These are phyloP conservation scores for Euura saliciscinereae DNA, from an alignment of 1,140 invertebrate genomes.

Conservation along the genomic window DNA sequence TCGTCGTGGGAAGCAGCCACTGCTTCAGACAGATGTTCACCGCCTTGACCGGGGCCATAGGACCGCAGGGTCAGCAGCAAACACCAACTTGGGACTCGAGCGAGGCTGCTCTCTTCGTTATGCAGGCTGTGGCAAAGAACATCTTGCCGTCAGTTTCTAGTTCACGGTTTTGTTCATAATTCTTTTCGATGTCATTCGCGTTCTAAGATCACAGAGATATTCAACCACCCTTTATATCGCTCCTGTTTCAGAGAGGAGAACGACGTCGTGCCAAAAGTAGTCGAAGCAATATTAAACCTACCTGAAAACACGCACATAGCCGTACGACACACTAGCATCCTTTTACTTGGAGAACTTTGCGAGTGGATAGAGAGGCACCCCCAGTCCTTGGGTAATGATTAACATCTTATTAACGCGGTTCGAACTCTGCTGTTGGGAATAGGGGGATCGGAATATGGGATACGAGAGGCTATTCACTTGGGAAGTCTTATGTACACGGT, in stretches of 20 bases:
- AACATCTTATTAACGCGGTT: constrained; percentile 11
- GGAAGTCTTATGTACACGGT: too few relatives aligned
- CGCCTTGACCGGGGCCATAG: constrained; percentile 58
- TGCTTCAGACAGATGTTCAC: constrained; percentile 93
- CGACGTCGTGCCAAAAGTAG: constrained; percentile 89
- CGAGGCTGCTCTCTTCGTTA: constrained; percentile 95
- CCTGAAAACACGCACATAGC: constrained; percentile 86
- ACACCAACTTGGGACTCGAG: constrained; percentile 86
- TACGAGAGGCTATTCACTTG: too few relatives aligned
- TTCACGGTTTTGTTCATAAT: background rate
- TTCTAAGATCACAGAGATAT: constrained; percentile 10
- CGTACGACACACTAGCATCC: constrained; percentile 86
- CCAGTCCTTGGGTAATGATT: constrained; percentile 68
- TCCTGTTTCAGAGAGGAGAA: constrained; percentile 80
- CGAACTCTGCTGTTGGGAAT: background rate
- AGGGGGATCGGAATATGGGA: too few relatives aligned
- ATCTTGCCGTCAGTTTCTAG: constrained; percentile 85
- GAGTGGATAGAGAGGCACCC: constrained; percentile 95
- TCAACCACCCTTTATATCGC: constrained; percentile 11
- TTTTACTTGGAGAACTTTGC: constrained; percentile 89
- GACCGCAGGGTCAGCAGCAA: constrained; percentile 54
- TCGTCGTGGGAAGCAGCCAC: constrained; percentile 91
- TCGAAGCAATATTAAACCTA: constrained; percentile 87
- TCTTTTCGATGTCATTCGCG: constrained; percentile 6
- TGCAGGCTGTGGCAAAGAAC: constrained; percentile 95